Base-by-base conservation (phyloP, 2,113 vertebrate species). In the Vidua chalybeata region DNA sequence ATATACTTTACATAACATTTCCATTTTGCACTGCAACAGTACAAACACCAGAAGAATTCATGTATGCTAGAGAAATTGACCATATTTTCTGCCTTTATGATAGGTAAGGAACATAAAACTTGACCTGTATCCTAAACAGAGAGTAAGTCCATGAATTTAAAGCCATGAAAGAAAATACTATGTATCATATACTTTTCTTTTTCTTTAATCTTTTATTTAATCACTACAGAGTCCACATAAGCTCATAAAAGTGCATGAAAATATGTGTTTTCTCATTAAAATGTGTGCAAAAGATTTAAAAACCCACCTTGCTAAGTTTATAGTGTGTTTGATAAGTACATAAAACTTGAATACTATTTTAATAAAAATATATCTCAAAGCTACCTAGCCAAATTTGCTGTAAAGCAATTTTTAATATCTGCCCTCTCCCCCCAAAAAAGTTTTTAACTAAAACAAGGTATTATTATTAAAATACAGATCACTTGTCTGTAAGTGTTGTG, bases 361-460 rank as follows among this genome's bases (percentile, higher is more conserved):
- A 45, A 22, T 24, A 49, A 61, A 90, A 81, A 41, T 13, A 15
- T 1, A 11, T 59, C 11, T 46, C 18, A 84, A 27, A 84, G 12
- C 55, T 63, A 51, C 0, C 0, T 48, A 9, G 4, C 2, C 8
- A 89, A 54, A 78, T 71, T 33, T 77, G 2, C 13, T 77, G 10
- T 43, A 52, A 85, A 43, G 0, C 6, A 35, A 23, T n/a, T 86
- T 81, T 77, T 69, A 71, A 37, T 77, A 59, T 19, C 11, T 26
- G 1, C 2, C 1, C 45, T 51, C 31, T 74, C 5, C 12, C 1
- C 1, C 0, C 0, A 6, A 6, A 27, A 28, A 24, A 2, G 0
- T 2, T 80, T 80, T 78, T 26, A 43, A n/a, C 3, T 15, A 23
- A 69, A 72, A 11, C 16, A 55, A 37, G 14, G 2, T 24, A 35